Evolutionary conservation across 2,888 invertebrate genomes (phyloP), one percentile per base, ranked within the genome.

Genomic region (Odontothrips loti): DNA sequence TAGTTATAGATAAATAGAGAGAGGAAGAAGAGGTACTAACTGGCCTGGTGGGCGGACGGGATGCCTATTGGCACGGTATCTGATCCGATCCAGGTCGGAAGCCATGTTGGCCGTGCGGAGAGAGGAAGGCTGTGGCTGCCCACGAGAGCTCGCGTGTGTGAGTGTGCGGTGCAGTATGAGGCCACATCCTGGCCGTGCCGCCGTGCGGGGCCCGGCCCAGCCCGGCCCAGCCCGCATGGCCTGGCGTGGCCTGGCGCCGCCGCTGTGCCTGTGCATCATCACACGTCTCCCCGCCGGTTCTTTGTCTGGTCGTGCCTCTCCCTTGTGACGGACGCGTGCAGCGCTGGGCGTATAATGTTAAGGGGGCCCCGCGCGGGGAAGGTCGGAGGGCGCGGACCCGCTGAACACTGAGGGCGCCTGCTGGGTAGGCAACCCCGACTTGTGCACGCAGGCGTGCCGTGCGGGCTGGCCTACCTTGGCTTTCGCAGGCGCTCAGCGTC

Each of bases 41-140:
- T 43, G 34, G 34, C 34, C 34, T 43, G 34, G 34, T 43, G 34
- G 34, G 34, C 34, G 23, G 68, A 68, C 23, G 23, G 68, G 34
- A 43, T 43, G 34, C 34, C 34, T 11, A 23, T 23, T 23, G 68
- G 23, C 68, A 68, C 68, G n/a, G 27, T 27, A 75, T 27, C 8
- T 10, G 23, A 75, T 75, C 68, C 68, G 68, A 75, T 75, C 68
- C 68, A 75, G 68, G 68, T 75, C 68, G 68, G 68, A 75, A 75
- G 68, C 68, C 68, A 12, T 75, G 68, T 58, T 17, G 58, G 58
- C 58, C 20, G 20, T 58, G 58, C 17, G 58, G 34, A 43, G 34
- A 43, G 34, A 43, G 34, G 34, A 2, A 58, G 58, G 58, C 17
- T 58, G 58, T n/a, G 15, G 27, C 68, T n/a, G 68, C 68, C 68